Evolutionary conservation across 2,888 invertebrate species (phyloP).

Genomic region (Anarsia innoxiella): DNA sequence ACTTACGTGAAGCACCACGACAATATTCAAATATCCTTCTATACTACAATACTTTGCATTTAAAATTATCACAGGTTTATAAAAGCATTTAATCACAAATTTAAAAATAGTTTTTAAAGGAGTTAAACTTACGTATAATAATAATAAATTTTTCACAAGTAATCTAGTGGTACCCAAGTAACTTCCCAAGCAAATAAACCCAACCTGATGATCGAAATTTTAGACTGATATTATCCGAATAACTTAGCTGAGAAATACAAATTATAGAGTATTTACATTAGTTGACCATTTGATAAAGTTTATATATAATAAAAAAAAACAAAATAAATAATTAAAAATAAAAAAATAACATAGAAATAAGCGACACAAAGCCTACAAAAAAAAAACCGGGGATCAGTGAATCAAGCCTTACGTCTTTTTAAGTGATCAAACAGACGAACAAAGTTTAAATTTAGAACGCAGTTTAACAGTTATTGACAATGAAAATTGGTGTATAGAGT

Average conservation of each 20-base stretch:
- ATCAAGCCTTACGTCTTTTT: slow-evolving; percentile 56
- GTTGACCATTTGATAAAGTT: slow-evolving; percentile 74
- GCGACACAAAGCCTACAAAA: slow-evolving; percentile 32
- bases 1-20: slow-evolving; percentile 32
- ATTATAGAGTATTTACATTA: slow-evolving; percentile 73
- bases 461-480: slow-evolving; percentile 38
- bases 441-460: slow-evolving; percentile 39
- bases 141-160: slow-evolving; percentile 35
- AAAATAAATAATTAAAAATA: slow-evolving; percentile 18
- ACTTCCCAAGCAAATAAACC: slow-evolving; percentile 62
- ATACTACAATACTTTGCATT: slow-evolving; percentile 20
- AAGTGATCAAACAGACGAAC: slow-evolving; percentile 50
- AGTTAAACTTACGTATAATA: slow-evolving; percentile 15
- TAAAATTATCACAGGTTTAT: slow-evolving; percentile 43
- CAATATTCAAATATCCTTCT: slow-evolving; percentile 39
- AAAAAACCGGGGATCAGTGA: slow-evolving; percentile 64
- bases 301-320: slow-evolving; percentile 49
- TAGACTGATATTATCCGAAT: slow-evolving; percentile 73
- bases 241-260: slow-evolving; percentile 42
- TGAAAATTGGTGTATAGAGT: slow-evolving; percentile 36
- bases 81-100: slow-evolving; percentile 57
- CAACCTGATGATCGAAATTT: slow-evolving; percentile 71
- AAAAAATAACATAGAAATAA: slow-evolving; percentile 14
- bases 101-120: slow-evolving; percentile 43
- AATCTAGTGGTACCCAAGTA: slow-evolving; percentile 39